Evolutionary conservation across 2,888 invertebrate genomes (phyloP).

Genomic region (Tetheella fluctuosa): DNA sequence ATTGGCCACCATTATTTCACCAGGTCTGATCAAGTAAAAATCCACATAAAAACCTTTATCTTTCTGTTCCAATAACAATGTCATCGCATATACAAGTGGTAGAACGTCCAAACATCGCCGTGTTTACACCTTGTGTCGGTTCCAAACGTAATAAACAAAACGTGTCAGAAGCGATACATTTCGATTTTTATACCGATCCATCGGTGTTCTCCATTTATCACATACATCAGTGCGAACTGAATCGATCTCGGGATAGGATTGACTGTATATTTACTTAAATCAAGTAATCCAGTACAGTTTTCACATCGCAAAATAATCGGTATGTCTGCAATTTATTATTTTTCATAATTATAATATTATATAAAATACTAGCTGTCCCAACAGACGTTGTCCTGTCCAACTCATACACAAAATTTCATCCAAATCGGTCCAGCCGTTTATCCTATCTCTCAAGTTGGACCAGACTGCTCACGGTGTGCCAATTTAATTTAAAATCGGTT

Average conservation of each 20-base stretch:
- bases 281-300: not conserved
- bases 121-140: constrained; percentile 51
- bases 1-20: not conserved
- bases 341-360: no score
- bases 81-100: constrained; percentile 9
- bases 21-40: not conserved
- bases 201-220: constrained; percentile 22
- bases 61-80: constrained; percentile 6
- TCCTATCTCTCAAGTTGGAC: no score
- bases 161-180: constrained; percentile 50
- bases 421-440: no score
- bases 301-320: not conserved
- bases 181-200: constrained; percentile 62
- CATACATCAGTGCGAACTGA: constrained; percentile 41
- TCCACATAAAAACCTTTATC: not conserved
- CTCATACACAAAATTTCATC: no score
- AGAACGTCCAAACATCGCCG: constrained; percentile 35
- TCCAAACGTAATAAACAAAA: constrained; percentile 70
- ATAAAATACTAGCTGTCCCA: no score
- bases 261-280: constrained; percentile 21
- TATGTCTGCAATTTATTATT: no score
- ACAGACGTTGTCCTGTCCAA: no score
- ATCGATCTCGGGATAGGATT: constrained; percentile 38
- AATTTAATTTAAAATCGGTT: no score
- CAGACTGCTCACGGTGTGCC: no score